phyloP scores from a whole-genome alignment of 2,888 invertebrate genomes.

The Scelioninae gen. 1 region DNA sequence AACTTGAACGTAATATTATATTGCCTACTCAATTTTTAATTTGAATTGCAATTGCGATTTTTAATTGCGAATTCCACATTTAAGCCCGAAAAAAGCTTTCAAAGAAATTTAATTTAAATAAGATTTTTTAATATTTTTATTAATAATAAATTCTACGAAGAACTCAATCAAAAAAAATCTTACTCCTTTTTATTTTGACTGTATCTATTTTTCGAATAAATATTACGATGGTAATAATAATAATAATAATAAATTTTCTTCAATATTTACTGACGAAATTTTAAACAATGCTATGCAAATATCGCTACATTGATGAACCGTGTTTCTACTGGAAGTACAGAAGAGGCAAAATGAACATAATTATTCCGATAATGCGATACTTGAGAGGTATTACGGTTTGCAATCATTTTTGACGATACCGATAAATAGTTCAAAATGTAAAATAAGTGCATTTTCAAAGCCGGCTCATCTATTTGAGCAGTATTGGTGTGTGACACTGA shows the following conservation, averaged over 20 bases:
- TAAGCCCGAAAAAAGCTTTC: not conserved
- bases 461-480: too few relatives aligned
- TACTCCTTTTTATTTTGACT: not conserved
- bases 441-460: too few relatives aligned
- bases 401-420: too few relatives aligned
- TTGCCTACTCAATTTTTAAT: not conserved
- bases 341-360: not conserved
- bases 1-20: too few relatives aligned
- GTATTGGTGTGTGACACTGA: too few relatives aligned
- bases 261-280: not conserved
- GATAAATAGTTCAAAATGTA: too few relatives aligned
- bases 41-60: slow-evolving; percentile 10
- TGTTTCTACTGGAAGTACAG: not conserved
- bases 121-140: not conserved
- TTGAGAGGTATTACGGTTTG: too few relatives aligned
- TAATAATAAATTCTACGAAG: not conserved
- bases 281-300: not conserved
- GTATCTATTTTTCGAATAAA: not conserved
- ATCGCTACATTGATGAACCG: not conserved
- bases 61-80: not conserved
- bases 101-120: not conserved
- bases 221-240: not conserved
- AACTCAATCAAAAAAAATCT: not conserved
- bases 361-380: slow-evolving; percentile 17
- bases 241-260: not conserved